Conservation (phyloP, 2,113 vertebrate species). For the Zapornia atra region DNA sequence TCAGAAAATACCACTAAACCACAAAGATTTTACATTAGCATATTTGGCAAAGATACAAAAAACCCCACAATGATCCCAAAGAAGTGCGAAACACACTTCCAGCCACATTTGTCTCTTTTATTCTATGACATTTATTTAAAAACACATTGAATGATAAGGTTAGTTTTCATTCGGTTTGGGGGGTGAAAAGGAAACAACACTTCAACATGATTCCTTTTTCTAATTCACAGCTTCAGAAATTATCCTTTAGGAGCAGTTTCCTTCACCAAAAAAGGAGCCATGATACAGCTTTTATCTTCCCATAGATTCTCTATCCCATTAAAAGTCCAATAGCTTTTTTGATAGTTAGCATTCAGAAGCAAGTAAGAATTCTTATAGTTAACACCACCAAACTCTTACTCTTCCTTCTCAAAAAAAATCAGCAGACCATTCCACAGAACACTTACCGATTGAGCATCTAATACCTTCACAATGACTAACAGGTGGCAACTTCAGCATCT, state of each 20-base stretch:
- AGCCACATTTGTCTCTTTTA: neutral
- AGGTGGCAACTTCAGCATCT: slow-evolving; percentile 90
- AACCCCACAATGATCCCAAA: neutral
- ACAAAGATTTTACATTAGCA: neutral
- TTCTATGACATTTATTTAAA: neutral
- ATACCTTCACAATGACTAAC: slow-evolving; percentile 87
- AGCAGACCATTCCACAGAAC: neutral
- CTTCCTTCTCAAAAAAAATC: neutral
- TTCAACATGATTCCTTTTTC: neutral
- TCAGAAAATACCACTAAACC: neutral
- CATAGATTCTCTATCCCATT: neutral
- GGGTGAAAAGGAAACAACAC: neutral
- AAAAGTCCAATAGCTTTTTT: neutral
- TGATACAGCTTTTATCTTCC: neutral
- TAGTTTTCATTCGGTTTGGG: neutral
- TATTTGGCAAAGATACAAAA: neutral
- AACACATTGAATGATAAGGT: neutral
- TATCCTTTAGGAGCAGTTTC: neutral
- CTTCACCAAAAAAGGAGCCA: neutral
- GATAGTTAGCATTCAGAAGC: neutral
- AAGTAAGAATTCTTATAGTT: neutral
- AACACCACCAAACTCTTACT: neutral
- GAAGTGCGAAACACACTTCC: neutral
- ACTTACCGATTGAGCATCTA: slow-evolving; percentile 83
- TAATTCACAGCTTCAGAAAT: neutral